phyloP scores from a whole-genome alignment of 92 coral and sea anemone species.

The Zoanthus gigantus region DNA sequence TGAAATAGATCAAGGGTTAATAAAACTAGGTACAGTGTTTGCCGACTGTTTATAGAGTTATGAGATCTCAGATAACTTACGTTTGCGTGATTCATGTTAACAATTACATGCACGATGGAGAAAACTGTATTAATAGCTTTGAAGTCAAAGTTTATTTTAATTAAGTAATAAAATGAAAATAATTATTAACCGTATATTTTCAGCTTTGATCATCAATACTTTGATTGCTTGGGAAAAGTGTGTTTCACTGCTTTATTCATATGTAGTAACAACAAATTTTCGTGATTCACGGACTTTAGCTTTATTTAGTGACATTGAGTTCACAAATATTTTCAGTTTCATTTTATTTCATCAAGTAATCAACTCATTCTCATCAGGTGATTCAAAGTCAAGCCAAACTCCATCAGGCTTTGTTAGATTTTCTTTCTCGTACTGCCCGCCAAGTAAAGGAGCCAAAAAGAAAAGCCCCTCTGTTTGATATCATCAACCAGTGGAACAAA shows the following conservation, averaged over 20 bases:
- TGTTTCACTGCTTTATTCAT: too few relatives aligned
- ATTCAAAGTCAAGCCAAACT: slow-evolving; percentile 71
- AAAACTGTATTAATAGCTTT: too few relatives aligned
- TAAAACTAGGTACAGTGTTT: background rate
- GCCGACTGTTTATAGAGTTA: background rate
- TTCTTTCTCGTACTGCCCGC: slow-evolving; percentile 73
- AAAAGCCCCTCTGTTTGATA: slow-evolving; percentile 73
- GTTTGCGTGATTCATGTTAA: background rate
- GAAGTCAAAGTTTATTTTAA: too few relatives aligned
- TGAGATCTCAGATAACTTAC: background rate
- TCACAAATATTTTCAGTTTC: background rate
- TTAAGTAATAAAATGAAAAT: too few relatives aligned
- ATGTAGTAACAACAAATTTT: too few relatives aligned
- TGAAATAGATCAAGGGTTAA: background rate
- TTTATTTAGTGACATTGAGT: too few relatives aligned
- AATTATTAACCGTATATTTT: too few relatives aligned
- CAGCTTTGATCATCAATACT: too few relatives aligned
- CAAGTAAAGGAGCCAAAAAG: slow-evolving; percentile 74
- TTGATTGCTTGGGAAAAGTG: too few relatives aligned
- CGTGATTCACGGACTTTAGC: too few relatives aligned
- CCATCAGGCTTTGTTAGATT: slow-evolving; percentile 79
- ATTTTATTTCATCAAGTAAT: background rate
- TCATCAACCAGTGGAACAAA: slow-evolving; percentile 81
- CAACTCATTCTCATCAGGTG: slow-evolving; percentile 41
- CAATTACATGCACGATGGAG: background rate